Conservation (phyloP, 2,888 invertebrate species). For the Drosophila paucipuncta region DNA sequence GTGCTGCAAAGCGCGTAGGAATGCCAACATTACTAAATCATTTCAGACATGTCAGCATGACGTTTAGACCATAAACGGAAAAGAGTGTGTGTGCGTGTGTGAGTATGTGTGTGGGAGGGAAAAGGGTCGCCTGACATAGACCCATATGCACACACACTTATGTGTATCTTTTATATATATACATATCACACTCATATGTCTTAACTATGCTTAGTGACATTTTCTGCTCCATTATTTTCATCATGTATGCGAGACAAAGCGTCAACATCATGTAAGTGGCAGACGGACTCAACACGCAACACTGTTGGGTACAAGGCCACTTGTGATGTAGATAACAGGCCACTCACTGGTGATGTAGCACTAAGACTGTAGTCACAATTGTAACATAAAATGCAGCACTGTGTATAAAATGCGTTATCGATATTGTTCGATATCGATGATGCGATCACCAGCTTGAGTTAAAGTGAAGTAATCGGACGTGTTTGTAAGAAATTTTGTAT, state of each 20-base stretch:
- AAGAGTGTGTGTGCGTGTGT: not conserved
- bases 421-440: not conserved
- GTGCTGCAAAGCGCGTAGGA: constrained; percentile 64
- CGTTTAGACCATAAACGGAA: constrained; percentile 47
- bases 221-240: constrained; percentile 81
- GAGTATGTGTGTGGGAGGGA: not conserved
- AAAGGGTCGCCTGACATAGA: constrained; percentile 6
- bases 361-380: not conserved
- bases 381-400: not conserved
- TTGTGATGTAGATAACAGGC: not conserved
- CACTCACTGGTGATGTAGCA: not conserved
- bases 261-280: constrained; percentile 76
- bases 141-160: constrained; percentile 15
- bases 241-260: constrained; percentile 79
- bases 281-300: constrained; percentile 57
- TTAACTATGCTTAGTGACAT: constrained; percentile 76
- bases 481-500: not conserved
- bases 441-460: not conserved
- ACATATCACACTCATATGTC: constrained; percentile 45
- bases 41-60: constrained; percentile 60
- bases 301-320: constrained; percentile 19
- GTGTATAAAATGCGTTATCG: not conserved
- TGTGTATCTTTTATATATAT: constrained; percentile 20
- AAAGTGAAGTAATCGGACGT: not conserved
- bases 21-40: constrained; percentile 75